A percentile compares a stretch with the other conserved stretches of the same genome.
Conservation (phyloP, 2,797 vertebrate genomes). For the Netta rufina region DNA sequence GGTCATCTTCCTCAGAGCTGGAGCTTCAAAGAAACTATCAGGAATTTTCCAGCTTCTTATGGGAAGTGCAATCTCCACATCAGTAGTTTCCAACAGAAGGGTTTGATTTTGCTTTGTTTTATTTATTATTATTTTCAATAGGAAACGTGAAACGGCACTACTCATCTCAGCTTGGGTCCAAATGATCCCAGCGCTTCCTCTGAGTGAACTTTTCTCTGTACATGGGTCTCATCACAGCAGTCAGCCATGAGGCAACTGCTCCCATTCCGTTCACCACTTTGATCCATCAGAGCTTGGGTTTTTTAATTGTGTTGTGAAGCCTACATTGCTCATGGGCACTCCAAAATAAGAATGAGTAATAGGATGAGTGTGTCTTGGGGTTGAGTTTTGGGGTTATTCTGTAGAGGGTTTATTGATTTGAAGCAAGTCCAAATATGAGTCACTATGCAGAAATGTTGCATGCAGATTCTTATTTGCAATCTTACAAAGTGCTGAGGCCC, state of each 20-base stretch:
- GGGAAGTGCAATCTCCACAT: background rate
- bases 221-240: background rate
- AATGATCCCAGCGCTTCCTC: background rate
- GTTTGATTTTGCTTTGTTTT: background rate
- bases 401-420: slow-evolving; percentile 5
- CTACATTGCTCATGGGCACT: background rate
- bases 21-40: slow-evolving; percentile 7
- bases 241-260: background rate
- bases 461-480: background rate
- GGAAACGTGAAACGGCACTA: background rate
- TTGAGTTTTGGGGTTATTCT: background rate
- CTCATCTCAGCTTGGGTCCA: background rate
- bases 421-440: background rate
- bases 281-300: background rate
- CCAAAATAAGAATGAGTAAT: background rate
- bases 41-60: background rate
- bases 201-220: background rate
- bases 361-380: background rate
- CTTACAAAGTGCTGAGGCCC: background rate
- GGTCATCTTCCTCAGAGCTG: background rate
- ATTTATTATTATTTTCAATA: background rate
- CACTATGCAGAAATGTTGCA: background rate
- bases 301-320: background rate
- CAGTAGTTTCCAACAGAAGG: background rate
- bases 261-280: background rate